Base-by-base conservation (phyloP, 2,113 vertebrate genomes). In the Cettia cetti region DNA sequence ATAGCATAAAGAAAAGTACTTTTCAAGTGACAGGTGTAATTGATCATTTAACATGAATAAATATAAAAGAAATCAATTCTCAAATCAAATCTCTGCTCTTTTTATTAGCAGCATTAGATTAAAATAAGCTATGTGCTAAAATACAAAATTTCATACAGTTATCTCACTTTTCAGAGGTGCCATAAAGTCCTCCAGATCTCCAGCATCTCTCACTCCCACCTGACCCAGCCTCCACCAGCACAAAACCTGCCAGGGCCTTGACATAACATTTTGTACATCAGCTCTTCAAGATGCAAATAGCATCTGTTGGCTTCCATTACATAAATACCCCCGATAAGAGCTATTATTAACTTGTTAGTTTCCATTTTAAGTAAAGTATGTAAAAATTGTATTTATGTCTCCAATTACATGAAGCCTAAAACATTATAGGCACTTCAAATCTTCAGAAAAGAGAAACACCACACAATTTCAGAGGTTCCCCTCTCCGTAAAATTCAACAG, bases 261-360 rank as follows among this genome's bases (percentile, higher is more conserved):
- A 82, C 82, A 87, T 53, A 94, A 82, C 70, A 31, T 77, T 61
- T 91, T 82, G 64, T 61, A 53, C 69, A 91, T 64, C 78, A 80
- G 81, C 86, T 87, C 90, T 69, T 91, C 57, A 37, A 91, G 92
- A 93, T 90, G 87, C 82, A 83, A 95, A 85, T 69, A 95, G 93
- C 96, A 96, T 96, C 93, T 95, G 92, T 31, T 87, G 82, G 90
- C 92, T 95, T 90, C 87, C 75, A 91, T 86, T 94, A 94, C 82
- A 90, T 88, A 94, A 96, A 96, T 88, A 96, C 49, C 66, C 90
- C 52, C 0, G 5, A 87, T 93, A 95, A 83, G 79, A 90, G 85
- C 85, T 96, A 94, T 94, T 96, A 94, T 92, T 95, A 97, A 94
- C 93, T 96, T 90, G 66, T 82, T 92, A 40, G 77, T 86, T 95